Evolutionary conservation across 1,140 invertebrate species (phyloP).

Genomic region (Cyclina sinensis): DNA sequence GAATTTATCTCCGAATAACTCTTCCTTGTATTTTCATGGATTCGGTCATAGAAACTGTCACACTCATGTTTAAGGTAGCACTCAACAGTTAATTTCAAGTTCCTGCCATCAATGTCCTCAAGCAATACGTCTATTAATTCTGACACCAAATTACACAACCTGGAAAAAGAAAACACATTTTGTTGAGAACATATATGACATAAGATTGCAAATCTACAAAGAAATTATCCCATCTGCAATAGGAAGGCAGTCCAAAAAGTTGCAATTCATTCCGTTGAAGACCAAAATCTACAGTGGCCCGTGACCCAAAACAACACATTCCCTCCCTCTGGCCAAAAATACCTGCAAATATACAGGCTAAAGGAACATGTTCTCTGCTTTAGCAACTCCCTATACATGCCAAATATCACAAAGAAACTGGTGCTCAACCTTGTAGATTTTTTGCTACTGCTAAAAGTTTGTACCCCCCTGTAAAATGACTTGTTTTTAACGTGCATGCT

Average conservation of each 20-base stretch:
- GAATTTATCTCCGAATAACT: conserved; percentile 8
- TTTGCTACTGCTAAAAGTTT: conserved; percentile 31
- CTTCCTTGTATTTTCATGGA: conserved; percentile 11
- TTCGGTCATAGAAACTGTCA: conserved; percentile 2
- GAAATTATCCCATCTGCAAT: conserved; percentile 6
- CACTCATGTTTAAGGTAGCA: conserved; percentile 17
- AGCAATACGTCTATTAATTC: too few relatives aligned
- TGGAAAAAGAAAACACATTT: background rate
- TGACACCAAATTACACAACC: background rate
- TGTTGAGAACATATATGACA: conserved; percentile 8
- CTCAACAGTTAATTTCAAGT: background rate
- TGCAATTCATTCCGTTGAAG: conserved; percentile 20
- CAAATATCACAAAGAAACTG: background rate
- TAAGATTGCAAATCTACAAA: background rate
- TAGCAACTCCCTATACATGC: conserved; percentile 26
- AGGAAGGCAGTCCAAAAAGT: background rate
- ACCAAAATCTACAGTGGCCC: conserved; percentile 32
- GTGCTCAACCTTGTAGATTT: background rate
- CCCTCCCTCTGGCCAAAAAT: conserved; percentile 5
- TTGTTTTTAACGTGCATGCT: conserved; percentile 1
- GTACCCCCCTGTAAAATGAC: conserved; percentile 33
- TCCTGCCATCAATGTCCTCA: background rate
- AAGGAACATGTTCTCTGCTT: background rate
- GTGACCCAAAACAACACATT: conserved; percentile 34
- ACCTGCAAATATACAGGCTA: conserved; percentile 12